Evolutionary conservation across 2,888 invertebrate genomes (phyloP).

Genomic region (Prostheceraeus crozeri): DNA sequence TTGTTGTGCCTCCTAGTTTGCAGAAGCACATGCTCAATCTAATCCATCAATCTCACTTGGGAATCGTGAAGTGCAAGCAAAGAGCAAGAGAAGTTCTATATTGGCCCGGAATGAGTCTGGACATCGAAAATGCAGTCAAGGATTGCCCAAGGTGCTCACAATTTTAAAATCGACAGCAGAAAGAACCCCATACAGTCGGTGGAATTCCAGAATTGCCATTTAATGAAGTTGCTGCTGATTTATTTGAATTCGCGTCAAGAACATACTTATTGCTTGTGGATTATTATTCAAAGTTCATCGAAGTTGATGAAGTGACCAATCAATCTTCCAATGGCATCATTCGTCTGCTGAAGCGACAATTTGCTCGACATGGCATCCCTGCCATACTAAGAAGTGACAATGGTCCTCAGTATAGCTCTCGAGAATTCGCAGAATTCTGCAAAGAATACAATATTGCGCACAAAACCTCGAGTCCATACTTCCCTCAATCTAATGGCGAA

Average conservation of each 20-base stretch:
- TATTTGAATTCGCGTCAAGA: no score
- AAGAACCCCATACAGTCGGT: neutral
- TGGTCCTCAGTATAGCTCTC: slow-evolving; percentile 41
- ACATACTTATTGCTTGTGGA: no score
- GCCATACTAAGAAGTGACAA: slow-evolving; percentile 40
- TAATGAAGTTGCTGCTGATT: no score
- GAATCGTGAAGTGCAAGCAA: neutral
- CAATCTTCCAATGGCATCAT: no score
- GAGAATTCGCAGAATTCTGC: no score
- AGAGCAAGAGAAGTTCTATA: neutral
- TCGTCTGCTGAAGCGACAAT: no score
- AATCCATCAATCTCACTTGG: slow-evolving; percentile 2
- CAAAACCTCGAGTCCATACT: no score
- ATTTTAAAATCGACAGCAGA: neutral
- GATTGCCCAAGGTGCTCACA: neutral
- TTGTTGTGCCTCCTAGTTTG: neutral
- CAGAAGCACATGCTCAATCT: neutral
- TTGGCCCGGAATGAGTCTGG: slow-evolving; percentile 6
- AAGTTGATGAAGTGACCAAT: no score
- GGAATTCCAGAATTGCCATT: no score
- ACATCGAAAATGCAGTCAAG: neutral
- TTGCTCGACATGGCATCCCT: slow-evolving; percentile 41
- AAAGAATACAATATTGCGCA: no score
- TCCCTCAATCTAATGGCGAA: no score
- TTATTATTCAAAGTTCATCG: no score